These are phyloP conservation scores for Xerus rutilus DNA, from an alignment of 2,797 vertebrate genomes.

Conservation along the genomic window DNA sequence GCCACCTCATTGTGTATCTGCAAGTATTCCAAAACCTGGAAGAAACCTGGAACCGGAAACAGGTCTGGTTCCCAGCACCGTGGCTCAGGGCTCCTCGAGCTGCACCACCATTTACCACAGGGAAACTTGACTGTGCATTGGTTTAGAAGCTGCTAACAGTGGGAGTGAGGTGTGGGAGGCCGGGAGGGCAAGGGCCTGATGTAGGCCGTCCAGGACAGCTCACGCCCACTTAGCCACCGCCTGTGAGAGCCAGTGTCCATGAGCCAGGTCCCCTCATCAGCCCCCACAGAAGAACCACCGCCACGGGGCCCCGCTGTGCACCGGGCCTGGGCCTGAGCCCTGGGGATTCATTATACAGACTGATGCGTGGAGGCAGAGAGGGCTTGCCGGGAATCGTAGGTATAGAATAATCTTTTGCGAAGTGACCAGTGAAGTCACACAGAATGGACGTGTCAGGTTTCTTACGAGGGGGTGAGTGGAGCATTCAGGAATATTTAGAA, in stretches of 20 bases:
- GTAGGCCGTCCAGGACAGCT: not conserved
- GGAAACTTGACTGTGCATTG: not conserved
- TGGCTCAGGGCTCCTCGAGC: no score
- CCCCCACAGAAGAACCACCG: not conserved
- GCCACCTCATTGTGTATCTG: no score
- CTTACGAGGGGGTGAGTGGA: not conserved
- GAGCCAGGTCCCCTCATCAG: slow-evolving; percentile 34
- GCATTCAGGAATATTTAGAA: not conserved
- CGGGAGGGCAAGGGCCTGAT: not conserved
- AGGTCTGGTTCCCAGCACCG: no score
- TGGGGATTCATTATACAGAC: not conserved
- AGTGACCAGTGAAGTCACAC: not conserved
- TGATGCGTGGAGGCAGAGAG: not conserved
- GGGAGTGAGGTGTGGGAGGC: not conserved
- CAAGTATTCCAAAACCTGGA: no score
- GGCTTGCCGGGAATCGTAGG: not conserved
- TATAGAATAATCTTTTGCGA: no score
- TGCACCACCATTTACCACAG: not conserved
- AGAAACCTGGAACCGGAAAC: not conserved
- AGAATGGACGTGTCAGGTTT: not conserved
- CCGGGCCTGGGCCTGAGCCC: not conserved
- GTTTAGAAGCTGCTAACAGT: not conserved
- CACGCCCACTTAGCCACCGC: not conserved
- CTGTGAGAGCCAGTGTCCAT: not conserved
- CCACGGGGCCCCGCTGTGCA: not conserved